These are phyloP conservation scores for Lutraria rhynchaena DNA, from an alignment of 1,140 invertebrate genomes.

Conservation along the genomic window DNA sequence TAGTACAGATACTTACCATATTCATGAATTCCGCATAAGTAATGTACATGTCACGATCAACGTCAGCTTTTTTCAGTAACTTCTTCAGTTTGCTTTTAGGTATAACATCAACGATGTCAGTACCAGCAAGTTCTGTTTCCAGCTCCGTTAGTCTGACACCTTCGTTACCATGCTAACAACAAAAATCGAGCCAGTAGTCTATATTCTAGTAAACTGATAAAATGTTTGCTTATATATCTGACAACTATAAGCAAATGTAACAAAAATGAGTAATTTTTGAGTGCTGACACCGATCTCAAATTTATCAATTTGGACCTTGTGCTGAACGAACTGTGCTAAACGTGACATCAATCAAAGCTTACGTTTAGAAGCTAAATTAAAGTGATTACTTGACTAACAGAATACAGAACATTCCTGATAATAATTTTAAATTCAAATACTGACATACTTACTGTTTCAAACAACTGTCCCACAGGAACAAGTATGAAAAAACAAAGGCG, in stretches of 20 bases:
- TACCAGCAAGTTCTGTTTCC: conserved; percentile 5
- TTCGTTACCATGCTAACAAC: conserved; percentile 54
- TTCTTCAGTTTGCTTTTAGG: conserved; percentile 20
- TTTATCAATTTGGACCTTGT: not conserved
- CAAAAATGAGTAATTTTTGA: no score
- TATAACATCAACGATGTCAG: conserved; percentile 18
- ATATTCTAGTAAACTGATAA: no score
- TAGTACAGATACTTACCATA: conserved; percentile 55
- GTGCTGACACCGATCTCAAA: not conserved
- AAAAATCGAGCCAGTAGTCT: no score
- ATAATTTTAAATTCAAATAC: not conserved
- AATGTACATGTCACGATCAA: conserved; percentile 37
- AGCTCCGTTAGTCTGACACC: conserved; percentile 46
- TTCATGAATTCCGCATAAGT: conserved; percentile 57
- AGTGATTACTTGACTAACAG: not conserved
- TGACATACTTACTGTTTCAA: conserved; percentile 20
- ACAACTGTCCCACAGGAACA: no score
- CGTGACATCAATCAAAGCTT: not conserved
- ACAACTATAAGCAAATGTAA: no score
- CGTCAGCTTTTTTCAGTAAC: conserved; percentile 43
- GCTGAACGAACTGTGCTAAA: not conserved
- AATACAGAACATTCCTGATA: not conserved
- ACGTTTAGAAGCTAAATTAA: not conserved
- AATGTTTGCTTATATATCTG: no score
- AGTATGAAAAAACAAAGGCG: no score